These are phyloP conservation scores for Drepana falcataria DNA, from an alignment of 2,888 invertebrate genomes.

Conservation along the genomic window DNA sequence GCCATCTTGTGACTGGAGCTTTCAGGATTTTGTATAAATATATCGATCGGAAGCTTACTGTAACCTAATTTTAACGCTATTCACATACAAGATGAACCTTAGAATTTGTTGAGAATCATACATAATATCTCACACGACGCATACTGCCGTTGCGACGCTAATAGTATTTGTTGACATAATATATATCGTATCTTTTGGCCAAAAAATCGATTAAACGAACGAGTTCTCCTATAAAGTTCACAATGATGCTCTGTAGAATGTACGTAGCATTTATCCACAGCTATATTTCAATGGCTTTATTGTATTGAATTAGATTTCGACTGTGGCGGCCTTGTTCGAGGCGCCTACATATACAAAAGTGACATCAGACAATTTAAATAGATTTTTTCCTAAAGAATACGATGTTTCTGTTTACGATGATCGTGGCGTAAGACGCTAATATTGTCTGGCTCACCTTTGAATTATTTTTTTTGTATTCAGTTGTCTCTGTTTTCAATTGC, in stretches of 20 bases:
- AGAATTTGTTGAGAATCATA: constrained; percentile 17
- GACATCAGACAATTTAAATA: constrained; percentile 75
- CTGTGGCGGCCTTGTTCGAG: constrained; percentile 46
- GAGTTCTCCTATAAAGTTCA: not conserved
- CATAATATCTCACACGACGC: constrained; percentile 13
- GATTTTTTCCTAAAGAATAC: constrained; percentile 45
- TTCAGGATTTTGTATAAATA: constrained; percentile 71
- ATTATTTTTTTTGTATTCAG: constrained; percentile 1
- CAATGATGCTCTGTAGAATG: constrained; percentile 10
- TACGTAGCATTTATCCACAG: constrained; percentile 13
- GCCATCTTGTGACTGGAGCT: constrained; percentile 74
- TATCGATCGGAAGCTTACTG: constrained; percentile 68
- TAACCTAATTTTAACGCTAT: constrained; percentile 55
- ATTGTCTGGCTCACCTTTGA: constrained; percentile 21
- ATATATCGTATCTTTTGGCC: constrained; percentile 12
- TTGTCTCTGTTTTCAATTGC: constrained; percentile 3
- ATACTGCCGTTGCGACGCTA: constrained; percentile 13
- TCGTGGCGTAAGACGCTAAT: constrained; percentile 8
- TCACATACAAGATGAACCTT: constrained; percentile 29
- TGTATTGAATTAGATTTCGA: constrained; percentile 33
- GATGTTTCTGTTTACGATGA: constrained; percentile 32
- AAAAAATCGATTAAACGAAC: constrained; percentile 6
- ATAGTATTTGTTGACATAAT: constrained; percentile 55
- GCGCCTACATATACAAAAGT: constrained; percentile 54
- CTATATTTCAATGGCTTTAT: constrained; percentile 29